phyloP scores from a whole-genome alignment of 2,888 invertebrate species.

The Patella depressa region DNA sequence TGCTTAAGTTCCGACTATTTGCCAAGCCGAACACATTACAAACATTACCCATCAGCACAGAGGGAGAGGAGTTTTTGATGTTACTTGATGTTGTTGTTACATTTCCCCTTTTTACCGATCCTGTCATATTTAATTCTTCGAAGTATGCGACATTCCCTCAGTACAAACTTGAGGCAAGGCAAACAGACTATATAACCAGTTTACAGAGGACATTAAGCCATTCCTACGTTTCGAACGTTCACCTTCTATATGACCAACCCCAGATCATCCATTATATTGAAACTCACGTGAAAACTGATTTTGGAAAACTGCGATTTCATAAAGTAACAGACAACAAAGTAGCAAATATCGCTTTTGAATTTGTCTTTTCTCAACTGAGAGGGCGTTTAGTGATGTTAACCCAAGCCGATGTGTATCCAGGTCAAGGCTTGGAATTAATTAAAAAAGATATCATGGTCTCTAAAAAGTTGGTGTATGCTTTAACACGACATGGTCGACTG shows the following conservation, averaged over 20 bases:
- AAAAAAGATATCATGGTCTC: background rate
- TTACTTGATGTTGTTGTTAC: background rate
- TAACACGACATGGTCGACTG: conserved; percentile 20
- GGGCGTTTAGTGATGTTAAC: conserved; percentile 22
- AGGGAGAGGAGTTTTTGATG: too few species aligned
- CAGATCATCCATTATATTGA: background rate
- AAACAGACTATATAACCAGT: background rate
- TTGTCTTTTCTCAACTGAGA: conserved; percentile 9
- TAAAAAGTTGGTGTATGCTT: conserved; percentile 18
- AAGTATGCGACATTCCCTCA: background rate
- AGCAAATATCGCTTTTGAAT: conserved; percentile 10
- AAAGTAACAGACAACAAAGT: background rate
- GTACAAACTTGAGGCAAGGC: background rate
- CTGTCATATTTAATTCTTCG: background rate
- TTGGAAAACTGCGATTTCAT: conserved; percentile 10
- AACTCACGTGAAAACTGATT: background rate
- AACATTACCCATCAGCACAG: too few species aligned
- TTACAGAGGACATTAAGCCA: background rate
- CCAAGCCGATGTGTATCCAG: conserved; percentile 24
- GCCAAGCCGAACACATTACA: too few species aligned
- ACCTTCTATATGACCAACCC: conserved; percentile 8
- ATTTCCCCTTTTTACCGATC: conserved; percentile 12
- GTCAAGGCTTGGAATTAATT: conserved; percentile 17
- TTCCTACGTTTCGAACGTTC: background rate
- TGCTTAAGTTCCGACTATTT: too few species aligned